Evolutionary conservation across 2,797 vertebrate genomes (phyloP), one percentile per base, ranked within the genome.

Genomic region (Smutsia temminckii): DNA sequence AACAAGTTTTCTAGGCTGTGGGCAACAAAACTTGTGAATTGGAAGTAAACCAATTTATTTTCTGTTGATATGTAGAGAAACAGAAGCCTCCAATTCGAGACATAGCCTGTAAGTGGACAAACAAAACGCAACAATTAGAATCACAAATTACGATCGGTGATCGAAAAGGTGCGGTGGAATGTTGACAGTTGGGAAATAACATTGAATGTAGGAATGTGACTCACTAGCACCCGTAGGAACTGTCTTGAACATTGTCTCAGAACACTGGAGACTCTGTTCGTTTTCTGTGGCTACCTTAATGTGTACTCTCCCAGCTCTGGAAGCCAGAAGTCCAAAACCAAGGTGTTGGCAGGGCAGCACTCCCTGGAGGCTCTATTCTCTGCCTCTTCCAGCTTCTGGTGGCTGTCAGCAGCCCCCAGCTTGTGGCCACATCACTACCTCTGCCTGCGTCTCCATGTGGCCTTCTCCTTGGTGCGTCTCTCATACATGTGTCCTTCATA

Each of bases 221-320:
- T 71, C 27, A 37, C 9, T 5, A 25, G 13, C 25, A 1, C 32
- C 8, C 4, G 1, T 10, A 29, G 37, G 77, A 72, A 72, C 11
- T n/a, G 32, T 18, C 11, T 85, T 25, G 14, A 63, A 21, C 5
- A 18, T 16, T 14, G 34, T 40, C 20, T 63, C 37, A 29, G 18
- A 16, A 29, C 6, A 21, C 3, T 4, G 20, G 12, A 37, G 64
- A 57, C 42, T 29, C 0, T 8, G 10, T 11, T 3, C 11, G 25
- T 32, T n/a, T 93, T 32, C 69, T 66, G n/a, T n/a, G 13, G 51
- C 6, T 53, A 27, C 23, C 18, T 40, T 18, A 23, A 64, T 1
- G 6, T 85, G 27, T 37, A 61, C 9, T 57, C 34, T 74, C 51
- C 21, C 27, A 25, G 25, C 49, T 57, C 61, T 64, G 29, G 71